These are phyloP conservation scores for Plumapathes pennacea DNA, from an alignment of 92 coral and sea anemone species.

Conservation along the genomic window DNA sequence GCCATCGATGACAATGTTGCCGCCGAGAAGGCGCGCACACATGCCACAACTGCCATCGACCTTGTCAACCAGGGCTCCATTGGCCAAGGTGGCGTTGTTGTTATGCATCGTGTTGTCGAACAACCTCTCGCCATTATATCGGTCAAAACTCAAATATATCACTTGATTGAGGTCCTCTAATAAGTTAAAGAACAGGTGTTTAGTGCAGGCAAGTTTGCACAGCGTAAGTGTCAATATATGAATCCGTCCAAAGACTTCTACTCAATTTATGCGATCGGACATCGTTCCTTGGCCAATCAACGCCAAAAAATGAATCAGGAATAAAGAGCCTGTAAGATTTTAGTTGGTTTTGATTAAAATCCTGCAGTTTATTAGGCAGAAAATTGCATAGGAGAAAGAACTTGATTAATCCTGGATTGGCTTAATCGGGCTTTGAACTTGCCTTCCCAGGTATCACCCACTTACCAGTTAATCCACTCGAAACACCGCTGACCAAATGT, in stretches of 20 bases:
- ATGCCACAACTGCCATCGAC: constrained; percentile 85
- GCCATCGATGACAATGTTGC: constrained; percentile 66
- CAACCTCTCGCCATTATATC: constrained; percentile 69
- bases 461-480: too few species aligned
- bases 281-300: background rate
- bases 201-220: too few species aligned
- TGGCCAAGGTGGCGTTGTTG: constrained; percentile 78
- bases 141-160: constrained; percentile 83
- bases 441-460: too few species aligned
- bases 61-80: constrained; percentile 66
- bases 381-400: too few species aligned
- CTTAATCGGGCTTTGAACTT: too few species aligned
- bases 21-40: constrained; percentile 82
- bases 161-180: constrained; percentile 86
- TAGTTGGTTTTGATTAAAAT: too few species aligned
- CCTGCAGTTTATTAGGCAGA: too few species aligned
- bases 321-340: too few species aligned
- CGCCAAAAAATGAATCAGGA: too few species aligned
- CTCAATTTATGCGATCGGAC: background rate
- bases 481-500: constrained; percentile 11
- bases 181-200: too few species aligned
- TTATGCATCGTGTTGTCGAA: constrained; percentile 83
- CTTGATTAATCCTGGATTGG: too few species aligned
- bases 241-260: background rate
- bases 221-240: too few species aligned